Conservation (phyloP, 1,140 invertebrate species). For the Himalopsyche phryganea region DNA sequence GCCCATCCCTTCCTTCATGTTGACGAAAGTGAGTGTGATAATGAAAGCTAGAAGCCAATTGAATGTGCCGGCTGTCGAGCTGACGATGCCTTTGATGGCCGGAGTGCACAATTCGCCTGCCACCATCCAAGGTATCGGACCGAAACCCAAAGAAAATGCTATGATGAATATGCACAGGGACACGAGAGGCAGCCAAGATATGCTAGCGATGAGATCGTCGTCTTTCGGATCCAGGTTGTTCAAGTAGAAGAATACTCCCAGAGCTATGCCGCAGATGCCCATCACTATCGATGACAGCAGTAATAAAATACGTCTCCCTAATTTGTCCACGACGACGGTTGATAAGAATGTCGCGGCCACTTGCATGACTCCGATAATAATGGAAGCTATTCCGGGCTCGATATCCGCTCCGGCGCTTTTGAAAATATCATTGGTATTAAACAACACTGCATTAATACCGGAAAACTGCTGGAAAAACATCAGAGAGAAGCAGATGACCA, state of each 20-base stretch:
- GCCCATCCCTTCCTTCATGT: conserved; percentile 57
- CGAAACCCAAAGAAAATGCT: conserved; percentile 74
- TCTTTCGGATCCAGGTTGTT: conserved; percentile 47
- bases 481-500: conserved; percentile 70
- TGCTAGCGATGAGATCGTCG: conserved; percentile 46
- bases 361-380: conserved; percentile 76
- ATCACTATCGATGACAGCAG: conserved; percentile 61
- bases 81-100: conserved; percentile 72
- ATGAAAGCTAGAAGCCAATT: conserved; percentile 80
- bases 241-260: conserved; percentile 66
- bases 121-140: conserved; percentile 79
- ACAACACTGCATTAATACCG: conserved; percentile 83
- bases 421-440: conserved; percentile 76
- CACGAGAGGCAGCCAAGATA: conserved; percentile 69
- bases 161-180: conserved; percentile 72
- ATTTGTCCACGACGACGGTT: conserved; percentile 70
- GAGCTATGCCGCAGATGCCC: conserved; percentile 57
- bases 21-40: conserved; percentile 73
- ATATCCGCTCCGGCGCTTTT: conserved; percentile 58
- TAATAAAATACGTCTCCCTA: conserved; percentile 70
- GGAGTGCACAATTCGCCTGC: conserved; percentile 71
- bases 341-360: conserved; percentile 68
- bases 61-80: conserved; percentile 66
- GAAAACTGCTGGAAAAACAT: conserved; percentile 85
- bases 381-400: conserved; percentile 55